Base-by-base conservation (phyloP, 2,113 vertebrate species). In the Thalassoma bifasciatum region DNA sequence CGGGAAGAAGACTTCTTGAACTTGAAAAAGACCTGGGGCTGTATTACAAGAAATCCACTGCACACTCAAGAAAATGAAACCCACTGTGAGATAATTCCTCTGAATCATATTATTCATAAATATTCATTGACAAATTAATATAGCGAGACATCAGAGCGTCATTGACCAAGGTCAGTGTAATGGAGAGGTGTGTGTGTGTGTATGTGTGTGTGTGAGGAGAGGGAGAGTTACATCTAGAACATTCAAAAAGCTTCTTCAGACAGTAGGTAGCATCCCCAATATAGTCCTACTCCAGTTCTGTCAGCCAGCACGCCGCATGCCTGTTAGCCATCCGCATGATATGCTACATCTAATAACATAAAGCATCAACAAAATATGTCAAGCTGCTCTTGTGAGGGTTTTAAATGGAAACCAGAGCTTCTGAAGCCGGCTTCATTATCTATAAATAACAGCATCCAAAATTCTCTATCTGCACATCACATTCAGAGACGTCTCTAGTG, bases 241-340 rank as follows among this genome's bases (percentile, higher is more conserved):
- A 17, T 69, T 65, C 75, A 13, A 65, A 84, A 72, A 49, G 54
- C 67, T 54, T 67, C 42, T 72, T 77, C 46, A 77, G 78, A 59
- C 42, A 62, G 44, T 47, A 83, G 77, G 68, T 56, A 76, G 61
- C 57, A 66, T 66, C 50, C 72, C 66, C 64, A 68, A 91, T 85
- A 68, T 64, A 77, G 62, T 79, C 66, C 56, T 82, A 88, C 49
- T 85, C 85, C 85, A 90, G 79, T 84, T 90, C 85, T 91, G 88
- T 88, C 90, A 89, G 70, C 49, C 56, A 7, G 16, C 65, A n/a
- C 62, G 37, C 66, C 54, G 73, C 17, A 49, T 21, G 19, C 66
- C 44, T 74, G 30, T 26, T 64, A 16, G 26, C 72, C 47, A 4
- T 52, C 79, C 69, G 64, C 70, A 23, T 66, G 68, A 84, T 68